Evolutionary conservation across 2,888 invertebrate species (phyloP), one percentile per base, ranked within the genome.

Genomic region (Cheilosia variabilis): DNA sequence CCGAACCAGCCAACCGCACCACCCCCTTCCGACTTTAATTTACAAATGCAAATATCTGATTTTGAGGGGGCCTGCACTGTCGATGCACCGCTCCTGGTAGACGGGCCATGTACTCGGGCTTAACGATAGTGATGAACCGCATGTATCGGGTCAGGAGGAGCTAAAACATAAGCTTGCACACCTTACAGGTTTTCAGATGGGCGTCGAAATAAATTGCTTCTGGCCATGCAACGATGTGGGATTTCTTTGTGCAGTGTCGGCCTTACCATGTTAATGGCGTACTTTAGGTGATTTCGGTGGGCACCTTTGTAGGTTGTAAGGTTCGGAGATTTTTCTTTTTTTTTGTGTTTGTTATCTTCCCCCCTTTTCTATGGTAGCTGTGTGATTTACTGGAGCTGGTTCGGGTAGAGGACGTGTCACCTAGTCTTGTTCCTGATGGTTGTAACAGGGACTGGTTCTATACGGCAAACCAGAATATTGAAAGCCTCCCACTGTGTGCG

Each of bases 111-210:
- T 60, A 72, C 60, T 62, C 5, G 15, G 62, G 68, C 65, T 84
- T 75, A 84, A 84, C 80, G 75, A 69, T 68, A 65, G 79, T 80
- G 80, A 80, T 79, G 80, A 84, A 80, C 84, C 69, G 50, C 60
- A 81, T 17, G 60, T 50, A 55, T 60, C 52, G 69, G n/a, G 57
- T 63, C 63, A 50, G 62, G 75, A 79, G 84, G 88, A 81, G 86
- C 75, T 77, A 82, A 81, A 87, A 87, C 88, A 88, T 87, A 83
- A 88, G 87, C 88, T 88, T 88, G 88, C 87, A 88, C 88, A 88
- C 88, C 88, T 88, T 86, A 72, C 79, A 76, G 65, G 68, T 87
- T 87, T 83, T 87, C 68, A 81, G 81, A 78, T 81, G 81, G 86
- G 84, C 84, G 78, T 86, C 69, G 57, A 68, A 86, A 87, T 87